These are phyloP conservation scores for Ctenoplectra terminalis DNA, from an alignment of 1,140 invertebrate genomes.

Conservation along the genomic window DNA sequence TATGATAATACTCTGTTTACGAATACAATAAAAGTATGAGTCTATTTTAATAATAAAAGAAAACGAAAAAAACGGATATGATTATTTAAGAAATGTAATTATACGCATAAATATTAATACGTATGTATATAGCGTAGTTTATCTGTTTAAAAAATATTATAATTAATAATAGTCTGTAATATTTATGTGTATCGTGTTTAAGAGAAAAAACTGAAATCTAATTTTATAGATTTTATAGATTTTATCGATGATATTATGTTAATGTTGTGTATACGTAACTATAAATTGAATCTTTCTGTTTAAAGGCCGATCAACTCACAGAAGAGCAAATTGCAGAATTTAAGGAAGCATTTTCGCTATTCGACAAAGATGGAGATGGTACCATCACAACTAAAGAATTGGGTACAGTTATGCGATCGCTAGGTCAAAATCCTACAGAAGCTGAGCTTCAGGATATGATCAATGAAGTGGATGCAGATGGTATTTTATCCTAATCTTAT, in stretches of 20 bases:
- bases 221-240: background rate
- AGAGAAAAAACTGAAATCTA: background rate
- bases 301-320: conserved; percentile 97
- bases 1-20: no score
- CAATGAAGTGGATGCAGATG: conserved; percentile 99
- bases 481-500: conserved; percentile 84
- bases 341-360: conserved; percentile 99
- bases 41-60: no score
- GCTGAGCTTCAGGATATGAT: conserved; percentile 99
- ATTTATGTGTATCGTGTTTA: no score
- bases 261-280: background rate
- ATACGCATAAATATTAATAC: background rate
- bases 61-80: no score
- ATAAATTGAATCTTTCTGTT: conserved; percentile 26
- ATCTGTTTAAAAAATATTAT: background rate
- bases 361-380: conserved; percentile 99
- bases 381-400: conserved; percentile 99
- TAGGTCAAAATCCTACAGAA: conserved; percentile 99
- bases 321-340: conserved; percentile 99
- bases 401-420: conserved; percentile 98
- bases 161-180: no score
- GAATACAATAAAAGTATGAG: no score
- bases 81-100: background rate
- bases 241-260: background rate
- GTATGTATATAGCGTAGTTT: background rate